Percentiles rank a stretch among this genome's conserved stretches.
Evolutionary conservation across 1,140 invertebrate species (phyloP).

Genomic region (Rhagoletis zephyria): DNA sequence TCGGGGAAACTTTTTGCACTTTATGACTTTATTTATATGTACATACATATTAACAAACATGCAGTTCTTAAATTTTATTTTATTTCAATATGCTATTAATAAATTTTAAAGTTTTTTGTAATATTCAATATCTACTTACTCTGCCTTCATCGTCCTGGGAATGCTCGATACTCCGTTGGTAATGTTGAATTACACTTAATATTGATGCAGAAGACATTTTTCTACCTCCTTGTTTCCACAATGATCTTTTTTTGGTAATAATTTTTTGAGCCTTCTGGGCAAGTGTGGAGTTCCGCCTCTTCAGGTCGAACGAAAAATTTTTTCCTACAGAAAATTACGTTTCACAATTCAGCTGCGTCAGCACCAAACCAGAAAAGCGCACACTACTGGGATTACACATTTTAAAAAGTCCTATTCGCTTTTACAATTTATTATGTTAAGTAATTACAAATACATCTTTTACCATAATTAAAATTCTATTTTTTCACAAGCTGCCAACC

Average conservation of each 20-base stretch:
- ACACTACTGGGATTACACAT: background rate
- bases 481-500: background rate
- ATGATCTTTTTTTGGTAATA: background rate
- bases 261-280: background rate
- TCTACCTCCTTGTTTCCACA: background rate
- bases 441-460: background rate
- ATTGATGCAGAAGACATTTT: constrained; percentile 23
- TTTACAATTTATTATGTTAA: background rate
- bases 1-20: no score
- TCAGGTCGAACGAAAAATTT: background rate
- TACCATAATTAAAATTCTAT: no score
- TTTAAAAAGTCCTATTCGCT: background rate
- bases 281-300: background rate
- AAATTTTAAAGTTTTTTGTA: no score
- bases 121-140: constrained; percentile 73
- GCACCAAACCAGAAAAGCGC: background rate
- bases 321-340: background rate
- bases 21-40: no score
- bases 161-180: constrained; percentile 79
- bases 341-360: background rate
- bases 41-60: no score
- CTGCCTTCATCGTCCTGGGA: constrained; percentile 76
- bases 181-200: constrained; percentile 74
- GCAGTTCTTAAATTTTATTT: no score
- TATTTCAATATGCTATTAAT: no score